Evolutionary conservation across 2,113 vertebrate species (phyloP).

Genomic region (Tupaia chinensis): DNA sequence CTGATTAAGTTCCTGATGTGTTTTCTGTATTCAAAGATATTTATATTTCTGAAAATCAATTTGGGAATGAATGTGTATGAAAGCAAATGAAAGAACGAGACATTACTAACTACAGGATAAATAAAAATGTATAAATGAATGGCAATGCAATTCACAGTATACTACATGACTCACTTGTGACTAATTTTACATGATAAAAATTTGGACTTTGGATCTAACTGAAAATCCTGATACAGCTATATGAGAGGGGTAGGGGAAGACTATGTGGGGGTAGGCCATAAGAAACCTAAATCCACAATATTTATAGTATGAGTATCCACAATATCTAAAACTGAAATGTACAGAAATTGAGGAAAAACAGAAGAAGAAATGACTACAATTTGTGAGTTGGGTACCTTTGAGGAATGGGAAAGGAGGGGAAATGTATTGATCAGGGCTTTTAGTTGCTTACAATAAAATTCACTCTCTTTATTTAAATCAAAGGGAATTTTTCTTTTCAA

Average conservation of each 20-base stretch:
- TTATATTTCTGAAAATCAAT: conserved; percentile 46
- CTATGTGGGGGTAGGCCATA: not conserved
- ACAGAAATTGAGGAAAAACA: not conserved
- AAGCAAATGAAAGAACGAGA: conserved; percentile 7
- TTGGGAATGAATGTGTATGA: not conserved
- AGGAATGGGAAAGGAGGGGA: not conserved
- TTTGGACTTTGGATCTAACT: not conserved
- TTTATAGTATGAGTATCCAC: not conserved
- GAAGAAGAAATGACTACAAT: conserved; percentile 5
- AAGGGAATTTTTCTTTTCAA: not conserved
- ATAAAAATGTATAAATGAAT: not conserved
- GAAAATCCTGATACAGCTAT: not conserved
- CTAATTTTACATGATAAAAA: conserved; percentile 22
- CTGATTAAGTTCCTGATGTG: not conserved
- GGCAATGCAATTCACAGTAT: not conserved
- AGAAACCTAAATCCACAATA: not conserved
- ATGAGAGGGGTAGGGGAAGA: not conserved
- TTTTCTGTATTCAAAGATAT: conserved; percentile 30
- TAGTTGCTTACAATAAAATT: not conserved
- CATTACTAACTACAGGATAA: not conserved
- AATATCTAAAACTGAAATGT: conserved; percentile 9
- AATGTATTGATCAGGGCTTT: not conserved
- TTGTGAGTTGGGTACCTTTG: not conserved
- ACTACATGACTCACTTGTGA: not conserved
- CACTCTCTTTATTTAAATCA: not conserved